These are phyloP conservation scores for Paracanthobrama guichenoti DNA, from an alignment of 2,113 vertebrate species.

Conservation along the genomic window DNA sequence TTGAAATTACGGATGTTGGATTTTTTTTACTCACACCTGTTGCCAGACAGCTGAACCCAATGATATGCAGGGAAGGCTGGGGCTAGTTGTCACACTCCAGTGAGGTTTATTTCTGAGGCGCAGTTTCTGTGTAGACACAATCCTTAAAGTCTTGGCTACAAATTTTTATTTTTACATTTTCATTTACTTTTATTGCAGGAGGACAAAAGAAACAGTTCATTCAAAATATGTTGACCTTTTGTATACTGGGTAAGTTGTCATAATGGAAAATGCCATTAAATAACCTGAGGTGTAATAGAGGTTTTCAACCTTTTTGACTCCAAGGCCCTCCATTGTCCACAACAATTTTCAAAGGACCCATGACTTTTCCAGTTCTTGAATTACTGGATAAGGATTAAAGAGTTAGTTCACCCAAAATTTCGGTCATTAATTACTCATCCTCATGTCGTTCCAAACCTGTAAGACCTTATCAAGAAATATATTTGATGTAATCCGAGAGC, in stretches of 20 bases:
- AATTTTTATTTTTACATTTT: not conserved
- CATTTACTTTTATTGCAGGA: too few species aligned
- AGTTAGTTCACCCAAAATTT: too few species aligned
- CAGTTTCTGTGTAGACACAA: not conserved
- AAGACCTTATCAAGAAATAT: too few species aligned
- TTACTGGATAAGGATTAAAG: not conserved
- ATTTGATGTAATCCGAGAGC: too few species aligned
- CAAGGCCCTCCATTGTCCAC: not conserved
- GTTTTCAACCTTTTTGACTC: not conserved
- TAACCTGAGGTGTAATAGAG: too few species aligned
- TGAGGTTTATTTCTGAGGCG: not conserved
- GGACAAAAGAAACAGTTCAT: too few species aligned
- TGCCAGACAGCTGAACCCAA: constrained; percentile 16
- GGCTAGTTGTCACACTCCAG: constrained; percentile 21
- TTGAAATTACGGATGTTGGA: constrained; percentile 23
- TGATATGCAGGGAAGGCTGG: not conserved
- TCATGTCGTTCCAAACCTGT: too few species aligned
- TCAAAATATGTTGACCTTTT: too few species aligned
- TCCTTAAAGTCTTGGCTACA: not conserved
- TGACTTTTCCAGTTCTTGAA: not conserved
- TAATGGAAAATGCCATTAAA: not conserved
- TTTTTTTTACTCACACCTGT: constrained; percentile 44
- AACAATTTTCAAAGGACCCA: not conserved
- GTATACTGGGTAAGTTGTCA: not conserved
- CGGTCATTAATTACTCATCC: too few species aligned